These are phyloP conservation scores for Marmota monax DNA, from an alignment of 2,113 vertebrate genomes.

Conservation along the genomic window DNA sequence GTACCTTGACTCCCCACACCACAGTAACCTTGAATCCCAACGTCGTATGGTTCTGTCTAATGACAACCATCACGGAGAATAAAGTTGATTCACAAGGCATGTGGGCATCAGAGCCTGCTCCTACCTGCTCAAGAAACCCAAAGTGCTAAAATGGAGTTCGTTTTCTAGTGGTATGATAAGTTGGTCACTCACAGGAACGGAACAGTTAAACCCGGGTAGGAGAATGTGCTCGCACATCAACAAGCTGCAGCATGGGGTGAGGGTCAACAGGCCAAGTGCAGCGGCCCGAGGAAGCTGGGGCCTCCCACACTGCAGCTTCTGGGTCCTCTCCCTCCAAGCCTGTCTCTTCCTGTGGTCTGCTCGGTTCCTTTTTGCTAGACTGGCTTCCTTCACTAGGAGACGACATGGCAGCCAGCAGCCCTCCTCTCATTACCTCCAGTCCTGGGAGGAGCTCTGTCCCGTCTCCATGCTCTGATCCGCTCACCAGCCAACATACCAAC, in stretches of 20 bases:
- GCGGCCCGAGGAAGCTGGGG: too few species aligned
- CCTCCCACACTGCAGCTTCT: not conserved
- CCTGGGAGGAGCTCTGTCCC: not conserved
- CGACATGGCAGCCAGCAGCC: not conserved
- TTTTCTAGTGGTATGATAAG: fast-evolving
- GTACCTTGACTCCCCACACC: not conserved
- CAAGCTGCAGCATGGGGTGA: fast-evolving
- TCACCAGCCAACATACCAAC: not conserved
- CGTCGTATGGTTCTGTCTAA: not conserved
- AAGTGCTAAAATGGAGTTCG: not conserved
- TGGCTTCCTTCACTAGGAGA: not conserved
- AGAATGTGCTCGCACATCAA: fast-evolving
- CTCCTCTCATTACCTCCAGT: too few species aligned
- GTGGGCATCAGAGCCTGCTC: not conserved
- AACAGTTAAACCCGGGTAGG: fast-evolving
- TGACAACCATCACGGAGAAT: not conserved
- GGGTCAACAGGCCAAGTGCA: fast-evolving
- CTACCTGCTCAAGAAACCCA: not conserved
- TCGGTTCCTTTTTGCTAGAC: not conserved
- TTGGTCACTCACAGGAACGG: not conserved
- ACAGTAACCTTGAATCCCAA: not conserved
- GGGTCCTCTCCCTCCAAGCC: not conserved
- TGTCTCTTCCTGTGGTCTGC: fast-evolving
- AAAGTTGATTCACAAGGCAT: not conserved
- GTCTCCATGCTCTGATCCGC: not conserved